Evolutionary conservation across 1,140 invertebrate species (phyloP), one percentile per base, ranked within the genome.

Genomic region (Goniozus legneri): DNA sequence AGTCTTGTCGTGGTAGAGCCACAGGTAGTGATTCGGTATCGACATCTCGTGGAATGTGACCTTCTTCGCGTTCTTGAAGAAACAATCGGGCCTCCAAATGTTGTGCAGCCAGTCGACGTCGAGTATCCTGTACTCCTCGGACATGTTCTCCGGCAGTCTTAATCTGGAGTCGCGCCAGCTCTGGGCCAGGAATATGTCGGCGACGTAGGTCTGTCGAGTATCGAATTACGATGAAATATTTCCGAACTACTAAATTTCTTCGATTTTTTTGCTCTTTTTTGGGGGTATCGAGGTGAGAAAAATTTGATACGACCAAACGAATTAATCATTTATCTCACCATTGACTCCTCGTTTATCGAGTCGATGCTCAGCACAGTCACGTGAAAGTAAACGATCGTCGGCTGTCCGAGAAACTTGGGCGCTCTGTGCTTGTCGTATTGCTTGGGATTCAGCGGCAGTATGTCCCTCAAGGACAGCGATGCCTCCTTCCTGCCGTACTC

Each of bases 21-120:
- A 93, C 2, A 92, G 77, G 74, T 94, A 94, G 72, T 95, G 91
- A 73, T 94, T 95, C 0, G 91, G 91, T 70, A 95, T 91, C 64
- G 88, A 92, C 91, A 95, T 95, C 77, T 93, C 90, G 56, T 93
- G 90, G 58, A 93, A 94, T 2, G 89, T 93, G 18, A 95, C 91
- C 68, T 90, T 90, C 69, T 94, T 94, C 27, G 91, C 91, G 69
- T 94, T 94, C 75, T 92, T 93, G 67, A 94, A 93, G 76, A 94
- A 92, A 67, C 89, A 91, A 73, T 94, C 91, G 0, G 91, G 91
- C 44, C 90, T 80, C 91, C 91, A 94, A 67, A 94, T 93, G 67
- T 84, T 87, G 70, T 92, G 88, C 55, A 94, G 73, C 91, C 91
- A 94, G 56, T 89, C 88, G 15, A 94, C 90, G 67, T 92, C 89